Percentiles rank a stretch among this genome's conserved stretches.
Conservation (phyloP, 2,888 invertebrate genomes). For the Strigamia crassipes region DNA sequence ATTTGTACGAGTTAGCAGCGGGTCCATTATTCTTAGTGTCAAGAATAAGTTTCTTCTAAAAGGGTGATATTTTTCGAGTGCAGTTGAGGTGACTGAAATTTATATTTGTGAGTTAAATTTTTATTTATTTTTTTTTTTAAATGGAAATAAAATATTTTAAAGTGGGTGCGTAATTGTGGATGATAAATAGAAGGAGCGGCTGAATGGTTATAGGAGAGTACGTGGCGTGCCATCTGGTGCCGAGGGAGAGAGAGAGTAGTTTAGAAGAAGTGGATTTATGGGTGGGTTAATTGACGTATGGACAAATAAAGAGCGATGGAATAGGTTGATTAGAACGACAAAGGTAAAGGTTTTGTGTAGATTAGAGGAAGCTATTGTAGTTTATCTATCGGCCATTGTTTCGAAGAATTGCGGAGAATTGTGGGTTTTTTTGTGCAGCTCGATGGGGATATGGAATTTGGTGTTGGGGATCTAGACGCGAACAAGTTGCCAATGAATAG, state of each 20-base stretch:
- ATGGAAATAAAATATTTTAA: too few species aligned
- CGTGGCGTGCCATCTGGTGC: background rate
- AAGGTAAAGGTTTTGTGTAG: background rate
- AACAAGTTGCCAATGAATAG: too few species aligned
- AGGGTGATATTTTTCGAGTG: background rate
- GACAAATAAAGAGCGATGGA: background rate
- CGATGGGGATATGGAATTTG: too few species aligned
- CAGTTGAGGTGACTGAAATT: background rate
- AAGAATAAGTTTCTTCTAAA: background rate
- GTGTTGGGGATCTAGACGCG: too few species aligned
- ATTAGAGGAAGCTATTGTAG: background rate
- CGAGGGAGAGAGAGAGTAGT: background rate
- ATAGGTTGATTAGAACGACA: background rate
- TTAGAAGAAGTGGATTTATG: background rate
- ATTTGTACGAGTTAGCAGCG: background rate
- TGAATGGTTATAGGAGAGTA: background rate
- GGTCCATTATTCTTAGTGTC: background rate
- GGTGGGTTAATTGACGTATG: background rate
- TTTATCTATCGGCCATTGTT: background rate
- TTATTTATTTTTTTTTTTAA: too few species aligned
- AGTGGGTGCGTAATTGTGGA: background rate
- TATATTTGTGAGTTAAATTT: background rate
- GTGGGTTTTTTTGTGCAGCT: too few species aligned
- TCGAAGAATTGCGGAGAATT: too few species aligned
- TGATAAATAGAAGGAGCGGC: background rate